Conservation (phyloP, 2,797 vertebrate species). For the Melanotaenia trifasciata region DNA sequence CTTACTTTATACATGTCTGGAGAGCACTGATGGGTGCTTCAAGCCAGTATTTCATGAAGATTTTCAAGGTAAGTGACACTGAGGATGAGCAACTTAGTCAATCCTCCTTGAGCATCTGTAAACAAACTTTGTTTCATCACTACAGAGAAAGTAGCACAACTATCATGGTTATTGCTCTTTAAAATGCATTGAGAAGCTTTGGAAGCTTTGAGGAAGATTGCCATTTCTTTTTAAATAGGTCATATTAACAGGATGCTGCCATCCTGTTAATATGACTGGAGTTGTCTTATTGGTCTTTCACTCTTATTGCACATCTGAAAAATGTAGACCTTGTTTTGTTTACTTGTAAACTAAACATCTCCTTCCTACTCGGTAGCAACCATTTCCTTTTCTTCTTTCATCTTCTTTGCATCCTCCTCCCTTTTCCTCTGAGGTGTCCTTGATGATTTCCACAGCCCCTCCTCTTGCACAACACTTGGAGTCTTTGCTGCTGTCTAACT, state of each 20-base stretch:
- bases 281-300: constrained; percentile 47
- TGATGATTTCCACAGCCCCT: constrained; percentile 47
- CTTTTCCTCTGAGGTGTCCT: constrained; percentile 47
- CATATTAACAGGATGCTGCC: neutral
- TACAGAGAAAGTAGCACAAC: constrained; percentile 10
- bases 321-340: constrained; percentile 48
- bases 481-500: constrained; percentile 34
- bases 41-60: constrained; percentile 11
- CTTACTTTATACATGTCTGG: constrained; percentile 26
- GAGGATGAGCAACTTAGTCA: constrained; percentile 4
- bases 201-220: constrained; percentile 17
- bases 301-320: constrained; percentile 48
- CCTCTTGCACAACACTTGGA: constrained; percentile 33
- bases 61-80: constrained; percentile 19
- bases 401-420: constrained; percentile 59
- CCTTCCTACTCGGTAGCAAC: constrained; percentile 15
- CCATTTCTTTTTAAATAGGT: constrained; percentile 14
- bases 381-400: constrained; percentile 46
- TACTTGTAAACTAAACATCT: constrained; percentile 37
- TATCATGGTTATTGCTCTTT: constrained; percentile 16
- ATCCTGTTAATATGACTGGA: constrained; percentile 19
- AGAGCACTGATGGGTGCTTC: neutral
- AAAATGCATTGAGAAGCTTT: constrained; percentile 21
- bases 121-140: constrained; percentile 13
- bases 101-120: constrained; percentile 15